Evolutionary conservation across 2,888 invertebrate genomes (phyloP).

Genomic region (Pammene fasciana): DNA sequence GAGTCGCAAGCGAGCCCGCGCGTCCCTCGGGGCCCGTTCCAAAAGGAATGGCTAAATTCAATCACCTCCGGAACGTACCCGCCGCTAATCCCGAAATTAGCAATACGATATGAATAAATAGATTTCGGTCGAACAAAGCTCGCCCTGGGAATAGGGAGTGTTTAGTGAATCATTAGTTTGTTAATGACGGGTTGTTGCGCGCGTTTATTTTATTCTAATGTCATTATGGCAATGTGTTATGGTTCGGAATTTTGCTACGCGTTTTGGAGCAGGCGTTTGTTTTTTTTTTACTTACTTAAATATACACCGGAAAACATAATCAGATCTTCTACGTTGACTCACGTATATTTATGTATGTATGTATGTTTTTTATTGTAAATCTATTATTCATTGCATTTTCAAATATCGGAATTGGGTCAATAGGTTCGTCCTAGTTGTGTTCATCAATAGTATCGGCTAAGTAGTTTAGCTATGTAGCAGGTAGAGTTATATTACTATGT

Average conservation of each 20-base stretch:
- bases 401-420: no score
- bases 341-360: no score
- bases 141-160: conserved; percentile 68
- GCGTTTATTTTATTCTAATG: conserved; percentile 43
- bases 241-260: conserved; percentile 17
- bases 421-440: no score
- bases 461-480: no score
- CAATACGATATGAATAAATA: conserved; percentile 83
- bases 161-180: conserved; percentile 70
- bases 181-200: conserved; percentile 71
- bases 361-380: no score
- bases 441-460: no score
- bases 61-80: conserved; percentile 78
- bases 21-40: conserved; percentile 66
- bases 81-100: conserved; percentile 79
- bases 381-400: no score
- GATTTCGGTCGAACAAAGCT: conserved; percentile 75
- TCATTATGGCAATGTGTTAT: conserved; percentile 26
- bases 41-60: conserved; percentile 81
- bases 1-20: conserved; percentile 26
- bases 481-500: no score
- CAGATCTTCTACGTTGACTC: no score
- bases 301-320: no score
- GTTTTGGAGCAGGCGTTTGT: conserved; percentile 26
- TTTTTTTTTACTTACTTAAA: neutral